Percentiles rank a stretch among this genome's conserved stretches.
phyloP scores from a whole-genome alignment of 2,888 invertebrate species.

The Amphipyra tragopoginis region DNA sequence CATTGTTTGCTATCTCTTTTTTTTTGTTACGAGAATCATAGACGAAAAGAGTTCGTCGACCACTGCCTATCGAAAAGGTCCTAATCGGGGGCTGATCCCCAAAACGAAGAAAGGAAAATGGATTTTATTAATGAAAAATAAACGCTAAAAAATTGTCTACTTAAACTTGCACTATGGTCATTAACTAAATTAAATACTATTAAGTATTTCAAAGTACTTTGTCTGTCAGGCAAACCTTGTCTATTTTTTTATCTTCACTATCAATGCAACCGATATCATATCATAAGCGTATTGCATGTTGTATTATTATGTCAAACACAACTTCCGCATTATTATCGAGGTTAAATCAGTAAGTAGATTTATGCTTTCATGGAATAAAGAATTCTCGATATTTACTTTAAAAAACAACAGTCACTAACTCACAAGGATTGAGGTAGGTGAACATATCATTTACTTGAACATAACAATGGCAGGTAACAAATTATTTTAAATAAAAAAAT shows the following conservation, averaged over 20 bases:
- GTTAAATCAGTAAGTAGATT: background rate
- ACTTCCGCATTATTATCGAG: constrained; percentile 22
- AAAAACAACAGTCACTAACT: background rate
- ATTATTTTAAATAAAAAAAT: background rate
- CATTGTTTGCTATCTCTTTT: no score
- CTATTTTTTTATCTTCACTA: constrained; percentile 16
- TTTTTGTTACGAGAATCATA: no score
- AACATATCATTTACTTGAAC: background rate
- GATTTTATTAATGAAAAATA: background rate
- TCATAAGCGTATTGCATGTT: constrained; percentile 9
- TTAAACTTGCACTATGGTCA: constrained; percentile 18
- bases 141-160: constrained; percentile 7
- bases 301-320: background rate
- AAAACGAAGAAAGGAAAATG: background rate
- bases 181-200: constrained; percentile 19
- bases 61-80: no score
- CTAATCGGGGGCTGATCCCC: no score
- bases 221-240: background rate
- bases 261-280: constrained; percentile 34
- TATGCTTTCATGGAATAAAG: no score
- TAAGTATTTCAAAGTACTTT: constrained; percentile 4
- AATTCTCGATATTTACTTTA: background rate
- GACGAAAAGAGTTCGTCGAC: no score
- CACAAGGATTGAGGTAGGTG: background rate
- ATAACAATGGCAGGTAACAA: background rate